These are phyloP conservation scores for Alethe castanea DNA, from an alignment of 2,113 vertebrate genomes.

Conservation along the genomic window DNA sequence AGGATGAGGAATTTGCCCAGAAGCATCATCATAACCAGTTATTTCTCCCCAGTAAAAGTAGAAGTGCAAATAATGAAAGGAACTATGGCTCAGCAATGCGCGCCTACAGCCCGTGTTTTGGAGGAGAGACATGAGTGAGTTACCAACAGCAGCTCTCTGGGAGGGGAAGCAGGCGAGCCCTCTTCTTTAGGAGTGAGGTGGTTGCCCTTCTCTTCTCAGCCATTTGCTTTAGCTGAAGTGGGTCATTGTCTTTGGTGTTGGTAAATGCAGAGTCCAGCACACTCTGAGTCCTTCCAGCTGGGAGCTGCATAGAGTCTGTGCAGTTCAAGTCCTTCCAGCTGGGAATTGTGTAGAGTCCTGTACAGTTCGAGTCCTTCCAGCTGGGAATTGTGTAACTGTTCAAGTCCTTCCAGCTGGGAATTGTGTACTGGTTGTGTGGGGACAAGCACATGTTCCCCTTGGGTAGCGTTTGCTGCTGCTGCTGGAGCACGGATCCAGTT, in stretches of 20 bases:
- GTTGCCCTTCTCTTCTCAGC: background rate
- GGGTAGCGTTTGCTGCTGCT: background rate
- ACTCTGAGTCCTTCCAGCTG: background rate
- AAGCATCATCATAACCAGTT: background rate
- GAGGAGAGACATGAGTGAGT: background rate
- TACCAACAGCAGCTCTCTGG: background rate
- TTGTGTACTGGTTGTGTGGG: background rate
- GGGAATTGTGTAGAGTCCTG: background rate
- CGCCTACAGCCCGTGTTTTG: background rate
- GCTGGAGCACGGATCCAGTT: background rate
- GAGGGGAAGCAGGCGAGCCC: background rate
- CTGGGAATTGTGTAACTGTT: background rate
- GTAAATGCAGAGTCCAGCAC: background rate
- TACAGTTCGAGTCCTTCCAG: background rate
- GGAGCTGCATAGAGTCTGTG: background rate
- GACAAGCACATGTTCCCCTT: background rate
- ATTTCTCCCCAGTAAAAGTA: background rate
- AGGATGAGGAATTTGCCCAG: background rate
- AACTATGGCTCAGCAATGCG: background rate
- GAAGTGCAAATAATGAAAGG: background rate
- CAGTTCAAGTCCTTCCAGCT: background rate
- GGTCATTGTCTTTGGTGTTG: background rate
- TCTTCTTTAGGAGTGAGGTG: background rate
- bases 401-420: background rate
- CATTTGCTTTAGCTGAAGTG: background rate